These are phyloP conservation scores for Drosophila anceps DNA, from an alignment of 2,888 invertebrate species.

Conservation along the genomic window DNA sequence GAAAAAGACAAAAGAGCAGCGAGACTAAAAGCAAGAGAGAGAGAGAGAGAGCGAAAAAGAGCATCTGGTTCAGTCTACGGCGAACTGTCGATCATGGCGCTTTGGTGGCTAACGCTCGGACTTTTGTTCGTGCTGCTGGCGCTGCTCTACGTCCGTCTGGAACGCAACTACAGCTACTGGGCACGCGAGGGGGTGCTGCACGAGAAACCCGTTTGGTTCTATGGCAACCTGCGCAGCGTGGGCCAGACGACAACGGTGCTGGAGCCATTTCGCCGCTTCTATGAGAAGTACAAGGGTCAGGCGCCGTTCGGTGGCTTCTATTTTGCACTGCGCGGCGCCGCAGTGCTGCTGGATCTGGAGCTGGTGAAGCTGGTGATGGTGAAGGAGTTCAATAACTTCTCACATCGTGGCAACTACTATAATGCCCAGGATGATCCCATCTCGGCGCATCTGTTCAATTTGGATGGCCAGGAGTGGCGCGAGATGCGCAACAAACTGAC, in stretches of 20 bases:
- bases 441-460: conserved; percentile 82
- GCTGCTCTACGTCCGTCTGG: conserved; percentile 35
- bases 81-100: conserved; percentile 37
- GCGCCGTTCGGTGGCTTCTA: conserved; percentile 78
- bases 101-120: conserved; percentile 38
- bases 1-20: too few relatives aligned
- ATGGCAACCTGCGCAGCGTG: conserved; percentile 67
- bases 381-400: conserved; percentile 84
- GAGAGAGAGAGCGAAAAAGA: neutral
- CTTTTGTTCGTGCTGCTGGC: conserved; percentile 24
- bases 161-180: conserved; percentile 67
- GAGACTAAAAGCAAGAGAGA: neutral
- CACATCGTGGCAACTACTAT: conserved; percentile 81
- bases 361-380: conserved; percentile 82
- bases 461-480: conserved; percentile 86
- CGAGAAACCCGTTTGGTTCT: conserved; percentile 66
- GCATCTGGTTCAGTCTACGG: conserved; percentile 13
- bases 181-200: conserved; percentile 65
- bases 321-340: conserved; percentile 67
- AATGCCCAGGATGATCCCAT: conserved; percentile 84
- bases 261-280: conserved; percentile 70
- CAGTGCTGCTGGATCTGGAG: conserved; percentile 79
- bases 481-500: conserved; percentile 85
- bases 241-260: conserved; percentile 63
- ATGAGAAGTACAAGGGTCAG: conserved; percentile 70